Evolutionary conservation across 2,113 vertebrate genomes (phyloP).

Genomic region (Semnornis frantzii): DNA sequence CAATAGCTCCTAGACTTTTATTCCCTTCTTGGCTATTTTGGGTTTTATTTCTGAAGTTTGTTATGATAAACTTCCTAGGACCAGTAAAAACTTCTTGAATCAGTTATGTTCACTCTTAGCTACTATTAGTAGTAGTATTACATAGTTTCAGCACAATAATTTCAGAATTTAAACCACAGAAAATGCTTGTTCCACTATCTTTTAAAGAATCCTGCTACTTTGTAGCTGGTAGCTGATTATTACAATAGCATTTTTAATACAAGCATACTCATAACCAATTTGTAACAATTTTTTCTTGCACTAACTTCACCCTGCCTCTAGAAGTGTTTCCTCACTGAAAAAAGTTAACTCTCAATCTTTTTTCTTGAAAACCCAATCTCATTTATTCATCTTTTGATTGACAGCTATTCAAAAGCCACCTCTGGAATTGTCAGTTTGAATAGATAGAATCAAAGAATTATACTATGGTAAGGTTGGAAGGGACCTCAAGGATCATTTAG

Average conservation of each 20-base stretch:
- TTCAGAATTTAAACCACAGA: background rate
- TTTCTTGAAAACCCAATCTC: background rate
- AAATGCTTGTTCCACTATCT: background rate
- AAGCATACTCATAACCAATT: background rate
- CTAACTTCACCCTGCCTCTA: background rate
- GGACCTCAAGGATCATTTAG: no score
- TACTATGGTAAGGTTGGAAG: no score
- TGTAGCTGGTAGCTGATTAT: background rate
- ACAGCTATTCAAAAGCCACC: background rate
- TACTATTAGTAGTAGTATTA: background rate
- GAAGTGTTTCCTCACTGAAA: background rate
- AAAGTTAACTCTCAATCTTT: background rate
- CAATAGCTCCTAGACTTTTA: background rate
- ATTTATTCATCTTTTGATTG: background rate
- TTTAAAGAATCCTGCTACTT: background rate
- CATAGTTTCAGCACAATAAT: background rate
- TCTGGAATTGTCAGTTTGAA: background rate
- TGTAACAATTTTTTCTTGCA: background rate
- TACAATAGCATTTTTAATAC: background rate
- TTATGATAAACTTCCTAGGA: background rate
- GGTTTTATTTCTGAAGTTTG: background rate
- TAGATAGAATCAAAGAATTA: background rate
- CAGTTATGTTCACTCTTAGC: background rate
- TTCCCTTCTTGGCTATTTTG: background rate
- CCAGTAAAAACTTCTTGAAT: background rate